These are phyloP conservation scores for Rotaria magnacalcarata DNA, from an alignment of 2,888 invertebrate genomes.

Conservation along the genomic window DNA sequence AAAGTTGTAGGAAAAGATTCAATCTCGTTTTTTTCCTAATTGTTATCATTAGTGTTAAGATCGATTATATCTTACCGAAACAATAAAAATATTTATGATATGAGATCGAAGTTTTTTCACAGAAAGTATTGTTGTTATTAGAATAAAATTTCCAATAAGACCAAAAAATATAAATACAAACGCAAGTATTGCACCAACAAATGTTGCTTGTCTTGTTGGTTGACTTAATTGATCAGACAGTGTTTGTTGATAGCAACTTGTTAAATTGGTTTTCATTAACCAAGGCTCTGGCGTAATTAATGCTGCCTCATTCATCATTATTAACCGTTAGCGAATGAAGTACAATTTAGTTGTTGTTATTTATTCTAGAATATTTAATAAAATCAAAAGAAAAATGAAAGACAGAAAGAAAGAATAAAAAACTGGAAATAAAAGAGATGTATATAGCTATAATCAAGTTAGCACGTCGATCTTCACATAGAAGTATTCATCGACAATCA, in stretches of 20 bases:
- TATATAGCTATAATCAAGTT: background rate
- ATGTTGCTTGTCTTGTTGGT: conserved; percentile 41
- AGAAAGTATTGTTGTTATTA: conserved; percentile 40
- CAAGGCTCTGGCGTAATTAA: background rate
- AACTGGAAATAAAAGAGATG: background rate
- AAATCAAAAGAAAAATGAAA: no score
- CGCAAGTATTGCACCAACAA: conserved; percentile 40
- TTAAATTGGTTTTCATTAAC: background rate
- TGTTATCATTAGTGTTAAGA: no score
- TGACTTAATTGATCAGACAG: background rate
- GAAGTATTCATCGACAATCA: background rate
- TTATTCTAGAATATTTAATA: background rate
- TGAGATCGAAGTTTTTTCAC: conserved; percentile 42
- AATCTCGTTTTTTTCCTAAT: no score
- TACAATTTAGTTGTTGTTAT: background rate
- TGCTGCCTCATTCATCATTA: background rate
- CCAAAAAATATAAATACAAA: conserved; percentile 44
- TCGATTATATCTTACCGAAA: conserved; percentile 19
- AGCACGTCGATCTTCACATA: background rate
- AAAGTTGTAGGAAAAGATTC: no score
- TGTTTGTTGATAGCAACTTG: background rate
- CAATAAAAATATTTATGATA: conserved; percentile 44
- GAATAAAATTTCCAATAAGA: conserved; percentile 38
- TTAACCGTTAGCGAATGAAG: background rate
- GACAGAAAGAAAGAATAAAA: no score